Base-by-base conservation (phyloP, 1,140 invertebrate genomes). In the Scaptomyza graminum region DNA sequence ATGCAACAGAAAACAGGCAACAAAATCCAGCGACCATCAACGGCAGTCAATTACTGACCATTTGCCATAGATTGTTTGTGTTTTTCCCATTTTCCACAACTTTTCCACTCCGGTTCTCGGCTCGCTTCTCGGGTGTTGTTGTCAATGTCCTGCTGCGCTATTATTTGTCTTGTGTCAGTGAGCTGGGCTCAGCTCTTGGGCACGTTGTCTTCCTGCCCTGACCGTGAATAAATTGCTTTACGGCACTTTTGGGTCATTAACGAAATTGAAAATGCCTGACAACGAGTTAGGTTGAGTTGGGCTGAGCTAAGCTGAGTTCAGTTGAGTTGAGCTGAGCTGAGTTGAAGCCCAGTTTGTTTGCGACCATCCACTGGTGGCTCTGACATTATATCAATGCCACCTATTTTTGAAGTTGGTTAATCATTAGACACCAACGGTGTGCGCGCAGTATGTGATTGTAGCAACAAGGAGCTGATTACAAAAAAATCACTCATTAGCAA, bases 121-220 rank as follows among this genome's bases (percentile, higher is more conserved):
- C 60, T 64, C 67, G 47, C 44, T 50, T 15, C 51, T 72, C 68
- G 72, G 80, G 76, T 85, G 81, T 85, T 85, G 81, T 90, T 90
- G 88, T 90, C 88, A 90, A 90, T 90, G 88, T 90, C 88, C 88
- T 90, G 88, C 88, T 90, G 88, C 70, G 88, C 88, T 85, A 90
- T 90, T 90, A 90, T 90, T 90, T 90, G 88, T 90, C 88, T 90
- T 90, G 72, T 87, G 82, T 87, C 70, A 70, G 73, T 50, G 60
- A 62, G 61, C 56, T 25, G 68, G 47, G 52, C 54, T 57, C 59
- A 73, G 73, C 65, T 47, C 52, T 22, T 49, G 9, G 68, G 59
- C 31, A 34, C 31, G 31, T 34, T n/a, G 37, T 16, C 18, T 15
- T 41, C 43, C 31, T 11, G 41, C 28, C 31, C 25, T 44, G 49